Evolutionary conservation across 2,113 vertebrate genomes (phyloP), one percentile per base, ranked within the genome.

Genomic region (Myotis brandtii): DNA sequence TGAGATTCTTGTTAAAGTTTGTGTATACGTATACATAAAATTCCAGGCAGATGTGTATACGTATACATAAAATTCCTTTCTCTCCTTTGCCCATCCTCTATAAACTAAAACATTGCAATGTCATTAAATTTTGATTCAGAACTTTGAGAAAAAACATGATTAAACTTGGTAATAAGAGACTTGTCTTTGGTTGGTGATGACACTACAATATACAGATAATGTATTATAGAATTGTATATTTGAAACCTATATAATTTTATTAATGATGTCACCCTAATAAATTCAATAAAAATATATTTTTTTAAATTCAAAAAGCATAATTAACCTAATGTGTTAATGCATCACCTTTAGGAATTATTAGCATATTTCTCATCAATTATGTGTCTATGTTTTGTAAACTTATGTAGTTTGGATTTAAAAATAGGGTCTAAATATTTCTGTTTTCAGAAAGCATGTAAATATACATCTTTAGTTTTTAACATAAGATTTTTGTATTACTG

Each of bases 81-180:
- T 64, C 14, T 76, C 16, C 0, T 46, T 75, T 94, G 23, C 3
- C 6, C n/a, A 80, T 79, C 30, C 2, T 77, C 12, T n/a, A 59
- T 59, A 90, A 48, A 52, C 43, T 82, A 85, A 46, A 52, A n/a
- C 56, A 66, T 10, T 50, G 4, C 21, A 25, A 20, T 70, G 3
- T 37, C n/a, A 52, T 67, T 54, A 86, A 90, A 84, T 87, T 89
- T 32, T 84, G 21, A 80, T 87, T 69, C 17, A 87, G n/a, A 94
- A 77, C 27, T 23, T 90, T 54, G n/a, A 82, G 9, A 43, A 87
- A 96, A 87, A 11, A 43, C 16, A 17, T 13, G 86, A 18, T 54
- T 32, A 54, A 82, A 5, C 73, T 52, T 72, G 69, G 21, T 40
- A n/a, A 40, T 6, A 11, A 20, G 34, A 25, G 34, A 72, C 69